These are phyloP conservation scores for Prenolepis imparis DNA, from an alignment of 2,888 invertebrate genomes.

Conservation along the genomic window DNA sequence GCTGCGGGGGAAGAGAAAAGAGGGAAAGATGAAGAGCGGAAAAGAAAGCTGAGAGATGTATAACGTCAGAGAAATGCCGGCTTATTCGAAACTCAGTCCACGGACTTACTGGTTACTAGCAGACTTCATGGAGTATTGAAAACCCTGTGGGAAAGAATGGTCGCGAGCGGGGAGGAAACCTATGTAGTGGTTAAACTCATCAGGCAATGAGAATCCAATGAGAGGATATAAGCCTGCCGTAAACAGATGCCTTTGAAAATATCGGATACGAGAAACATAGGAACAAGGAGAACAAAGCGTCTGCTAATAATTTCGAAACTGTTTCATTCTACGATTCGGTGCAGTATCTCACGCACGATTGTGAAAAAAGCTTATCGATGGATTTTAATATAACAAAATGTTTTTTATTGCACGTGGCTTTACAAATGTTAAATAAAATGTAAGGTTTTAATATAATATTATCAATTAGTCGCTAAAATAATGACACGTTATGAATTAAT, in stretches of 20 bases:
- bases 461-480: neutral
- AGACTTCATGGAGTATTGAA: constrained; percentile 34
- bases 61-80: constrained; percentile 47
- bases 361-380: neutral
- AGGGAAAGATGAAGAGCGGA: neutral
- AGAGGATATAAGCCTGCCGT: constrained; percentile 36
- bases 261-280: neutral
- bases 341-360: neutral
- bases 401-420: neutral
- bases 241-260: constrained; percentile 52
- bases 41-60: constrained; percentile 37
- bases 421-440: neutral
- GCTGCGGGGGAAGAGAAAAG: neutral
- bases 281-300: neutral
- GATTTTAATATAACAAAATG: neutral
- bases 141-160: constrained; percentile 20
- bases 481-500: neutral
- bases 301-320: neutral
- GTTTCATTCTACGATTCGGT: neutral
- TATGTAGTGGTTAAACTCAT: constrained; percentile 44
- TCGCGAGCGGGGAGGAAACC: constrained; percentile 20
- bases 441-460: neutral
- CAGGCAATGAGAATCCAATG: constrained; percentile 50
- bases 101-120: constrained; percentile 21
- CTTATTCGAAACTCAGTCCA: constrained; percentile 38